Conservation (phyloP, 2,797 vertebrate species). For the Anguilla megastoma region DNA sequence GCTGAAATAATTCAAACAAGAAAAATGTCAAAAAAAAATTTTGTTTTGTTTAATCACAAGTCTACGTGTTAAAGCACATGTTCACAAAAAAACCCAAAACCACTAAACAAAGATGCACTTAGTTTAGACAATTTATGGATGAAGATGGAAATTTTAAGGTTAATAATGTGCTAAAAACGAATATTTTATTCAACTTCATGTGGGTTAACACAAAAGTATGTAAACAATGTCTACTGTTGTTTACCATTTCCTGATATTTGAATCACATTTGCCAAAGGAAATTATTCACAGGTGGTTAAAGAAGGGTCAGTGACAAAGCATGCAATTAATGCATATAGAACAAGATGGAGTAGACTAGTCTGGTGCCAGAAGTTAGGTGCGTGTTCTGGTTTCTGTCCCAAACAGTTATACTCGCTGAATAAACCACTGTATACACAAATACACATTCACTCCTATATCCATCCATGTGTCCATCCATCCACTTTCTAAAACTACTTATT, state of each 20-base stretch:
- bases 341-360: background rate
- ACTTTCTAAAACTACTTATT: background rate
- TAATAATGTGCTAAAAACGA: background rate
- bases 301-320: background rate
- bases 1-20: constrained; percentile 1
- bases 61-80: background rate
- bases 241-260: background rate
- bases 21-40: background rate
- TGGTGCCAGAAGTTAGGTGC: background rate
- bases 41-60: background rate
- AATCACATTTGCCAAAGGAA: background rate
- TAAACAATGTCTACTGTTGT: background rate
- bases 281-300: background rate
- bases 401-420: background rate
- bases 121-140: background rate
- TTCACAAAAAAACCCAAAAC: background rate
- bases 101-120: background rate
- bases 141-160: background rate
- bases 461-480: background rate
- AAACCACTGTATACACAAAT: background rate
- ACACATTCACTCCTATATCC: background rate
- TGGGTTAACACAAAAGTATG: too few relatives aligned
- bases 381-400: background rate
- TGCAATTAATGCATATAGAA: background rate
- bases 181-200: background rate